Evolutionary conservation across 2,797 vertebrate species (phyloP), one percentile per base, ranked within the genome.

Genomic region (Avahi laniger): DNA sequence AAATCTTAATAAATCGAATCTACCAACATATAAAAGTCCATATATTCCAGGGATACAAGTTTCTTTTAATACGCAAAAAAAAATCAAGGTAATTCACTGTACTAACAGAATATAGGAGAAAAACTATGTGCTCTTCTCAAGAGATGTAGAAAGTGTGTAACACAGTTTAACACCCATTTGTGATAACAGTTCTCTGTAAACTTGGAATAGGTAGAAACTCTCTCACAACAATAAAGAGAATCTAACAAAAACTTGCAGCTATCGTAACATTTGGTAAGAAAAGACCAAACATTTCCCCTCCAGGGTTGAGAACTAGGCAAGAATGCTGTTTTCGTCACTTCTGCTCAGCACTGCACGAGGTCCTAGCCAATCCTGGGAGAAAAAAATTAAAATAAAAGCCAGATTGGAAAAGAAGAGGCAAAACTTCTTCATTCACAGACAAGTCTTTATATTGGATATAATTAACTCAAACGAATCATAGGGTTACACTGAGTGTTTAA

Each of bases 311-410:
- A 76, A 24, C 50, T 43, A 41, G 10, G 48, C 7, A 4, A 33
- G 14, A 5, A 26, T 14, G 14, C 46, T 15, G 4, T 4, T 73
- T 43, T 13, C 18, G 15, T n/a, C 35, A 13, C 46, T 18, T 83
- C 48, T 22, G 35, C n/a, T 76, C 81, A 18, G 0, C 6, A 0
- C 13, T 5, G 5, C 4, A 1, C 67, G 8, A 30, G 48, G 38
- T 28, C 38, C 1, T 11, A 6, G 63, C 57, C 26, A 5, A 7
- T 1, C 5, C 50, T 30, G 6, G 1, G 57, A 54, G 88, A 35
- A 30, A 54, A 48, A 80, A 38, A 38, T 18, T 28, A 83, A 20
- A 67, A 33, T 14, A 46, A 28, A 30, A 41, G 10, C 3, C 48
- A 2, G 7, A 46, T 1, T 22, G 14, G 12, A 88, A 52, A 57